Base-by-base conservation (phyloP, 2,113 vertebrate genomes). In the Acinonyx jubatus region DNA sequence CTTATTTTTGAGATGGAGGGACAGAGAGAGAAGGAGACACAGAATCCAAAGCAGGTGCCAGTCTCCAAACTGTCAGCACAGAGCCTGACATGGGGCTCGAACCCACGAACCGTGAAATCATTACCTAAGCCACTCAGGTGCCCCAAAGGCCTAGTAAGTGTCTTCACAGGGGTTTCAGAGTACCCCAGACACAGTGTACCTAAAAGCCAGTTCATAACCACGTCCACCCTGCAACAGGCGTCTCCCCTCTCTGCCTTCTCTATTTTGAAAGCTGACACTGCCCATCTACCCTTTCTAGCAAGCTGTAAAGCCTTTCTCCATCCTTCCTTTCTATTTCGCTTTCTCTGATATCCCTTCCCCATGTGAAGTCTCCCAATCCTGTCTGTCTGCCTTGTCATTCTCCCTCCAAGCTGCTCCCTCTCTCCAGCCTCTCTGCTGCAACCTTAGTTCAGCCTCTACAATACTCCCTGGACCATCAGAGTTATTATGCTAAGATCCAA, bases 291-390 rank as follows among this genome's bases (percentile, higher is more conserved):
- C 65, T 85, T 88, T 48, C 5, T 84, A 21, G 15, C 16, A 31
- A 76, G 50, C 41, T 61, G 29, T 38, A 88, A 25, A 55, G 57
- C 29, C 36, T 57, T 5, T 33, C 33, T 36, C 68, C 27, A 27
- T 31, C 36, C 13, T 90, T 83, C 50, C 5, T 94, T 71, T 84
- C 74, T 69, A 10, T 23, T 12, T 76, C 15, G 8, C 48, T 50
- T 41, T 74, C n/a, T 29, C 76, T 29, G 48, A 7, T 48, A 18
- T 25, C 10, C 1, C 4, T 0, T 3, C 0, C 29, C 50, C 45
- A 69, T 7, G 13, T 41, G 74, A 50, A 92, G 92, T 66, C 66
- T 65, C 73, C 68, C 52, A 4, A 2, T 68, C 13, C 11, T 19
- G 1, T 29, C 31, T 57, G 14, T 27, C 23, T 65, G 25, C 18